Evolutionary conservation across 2,797 vertebrate species (phyloP), one percentile per base, ranked within the genome.

Genomic region (Loris lydekkerianus): DNA sequence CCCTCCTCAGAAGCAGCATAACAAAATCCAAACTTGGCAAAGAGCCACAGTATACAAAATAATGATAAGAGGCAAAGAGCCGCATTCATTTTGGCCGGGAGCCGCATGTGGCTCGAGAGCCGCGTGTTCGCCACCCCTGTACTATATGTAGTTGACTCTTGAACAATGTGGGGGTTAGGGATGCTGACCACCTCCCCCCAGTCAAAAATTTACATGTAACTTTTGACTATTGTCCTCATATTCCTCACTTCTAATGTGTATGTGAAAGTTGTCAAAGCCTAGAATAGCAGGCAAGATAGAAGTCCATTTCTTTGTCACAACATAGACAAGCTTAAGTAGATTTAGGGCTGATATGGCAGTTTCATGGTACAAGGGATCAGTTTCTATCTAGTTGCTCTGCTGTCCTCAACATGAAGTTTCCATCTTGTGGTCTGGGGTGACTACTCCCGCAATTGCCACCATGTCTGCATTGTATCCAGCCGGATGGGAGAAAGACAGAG

Each of bases 201-300:
- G 75, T 77, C 18, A 56, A 56, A 77, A 77, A 77, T 56, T 77
- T n/a, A 17, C 75, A n/a, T n/a, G 7, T 58, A 25, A 58, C 20
- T 78, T 58, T 78, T 78, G 76, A 58, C n/a, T 56, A 72, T 63
- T 70, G 49, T 46, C n/a, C 31, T 92, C 43, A n/a, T 80, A 15
- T 69, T 87, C 27, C 31, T 93, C 18, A 92, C 17, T 15, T 83
- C 76, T 92, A 56, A 95, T 61, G 25, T 73, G 46, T 18, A 31
- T 61, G 37, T 49, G 83, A 73, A 89, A 83, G 65, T 86, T 34
- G 88, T 63, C 27, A 70, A 69, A 92, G 46, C 27, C 60, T n/a
- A 34, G 86, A 82, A 77, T 46, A 61, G 21, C 40, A 84, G 86
- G 63, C 25, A 31, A 65, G 72, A 43, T 23, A 40, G 34, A 96